Percentiles rank a stretch among this genome's conserved stretches.
phyloP scores from a whole-genome alignment of 2,888 invertebrate species.

The Dasypolia templi region DNA sequence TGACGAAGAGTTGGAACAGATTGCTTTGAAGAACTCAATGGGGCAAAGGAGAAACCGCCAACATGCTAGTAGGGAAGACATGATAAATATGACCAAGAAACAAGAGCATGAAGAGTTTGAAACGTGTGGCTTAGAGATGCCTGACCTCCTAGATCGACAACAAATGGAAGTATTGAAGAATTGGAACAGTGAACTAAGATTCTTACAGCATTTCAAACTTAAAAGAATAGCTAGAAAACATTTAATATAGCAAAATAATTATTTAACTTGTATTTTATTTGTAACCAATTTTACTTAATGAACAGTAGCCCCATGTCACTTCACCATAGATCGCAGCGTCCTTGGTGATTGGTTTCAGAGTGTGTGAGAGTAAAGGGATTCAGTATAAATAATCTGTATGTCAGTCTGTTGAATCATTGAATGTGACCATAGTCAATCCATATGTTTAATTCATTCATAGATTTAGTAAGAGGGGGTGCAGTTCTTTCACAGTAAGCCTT shows the following conservation, averaged over 20 bases:
- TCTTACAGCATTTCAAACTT: constrained; percentile 92
- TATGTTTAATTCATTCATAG: neutral
- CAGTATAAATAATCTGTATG: too few species aligned
- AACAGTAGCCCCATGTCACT: neutral
- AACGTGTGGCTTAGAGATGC: constrained; percentile 95
- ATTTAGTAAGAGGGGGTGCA: neutral
- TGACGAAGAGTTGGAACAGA: constrained; percentile 95
- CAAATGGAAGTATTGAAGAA: constrained; percentile 91
- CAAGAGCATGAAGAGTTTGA: constrained; percentile 94
- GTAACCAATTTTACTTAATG: neutral
- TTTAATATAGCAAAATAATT: constrained; percentile 69
- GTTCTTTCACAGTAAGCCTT: neutral
- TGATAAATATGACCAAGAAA: constrained; percentile 94
- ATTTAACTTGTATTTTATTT: constrained; percentile 25
- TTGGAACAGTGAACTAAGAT: constrained; percentile 93
- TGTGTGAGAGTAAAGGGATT: too few species aligned
- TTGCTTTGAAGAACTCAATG: constrained; percentile 94
- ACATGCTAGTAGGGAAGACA: constrained; percentile 95
- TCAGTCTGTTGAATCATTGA: too few species aligned
- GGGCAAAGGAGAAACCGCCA: constrained; percentile 94
- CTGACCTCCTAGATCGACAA: constrained; percentile 91
- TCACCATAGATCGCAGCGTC: too few species aligned
- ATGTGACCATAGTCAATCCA: neutral
- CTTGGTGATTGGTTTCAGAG: too few species aligned
- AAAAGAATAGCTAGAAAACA: constrained; percentile 89